phyloP scores from a whole-genome alignment of 30 jellyfish, hydroid and myxozoan genomes.

The Chrysaora quinquecirrha region DNA sequence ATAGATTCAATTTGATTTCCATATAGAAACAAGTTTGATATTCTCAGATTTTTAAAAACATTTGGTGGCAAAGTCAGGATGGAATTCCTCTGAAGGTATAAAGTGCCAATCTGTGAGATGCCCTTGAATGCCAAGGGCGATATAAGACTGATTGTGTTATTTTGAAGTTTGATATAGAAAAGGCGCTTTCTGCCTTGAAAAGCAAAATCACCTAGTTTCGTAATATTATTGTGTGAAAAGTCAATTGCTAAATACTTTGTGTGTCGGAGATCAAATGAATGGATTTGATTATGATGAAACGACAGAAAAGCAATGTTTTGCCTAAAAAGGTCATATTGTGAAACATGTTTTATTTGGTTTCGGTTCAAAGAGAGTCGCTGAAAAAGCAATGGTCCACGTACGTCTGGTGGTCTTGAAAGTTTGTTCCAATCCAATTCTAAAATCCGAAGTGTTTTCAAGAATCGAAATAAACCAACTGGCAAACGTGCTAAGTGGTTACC shows the following conservation, averaged over 20 bases:
- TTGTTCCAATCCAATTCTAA: background rate
- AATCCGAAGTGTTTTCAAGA: background rate
- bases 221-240: constrained; percentile 8
- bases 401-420: background rate
- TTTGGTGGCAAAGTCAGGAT: constrained; percentile 2
- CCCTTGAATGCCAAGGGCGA: constrained; percentile 34
- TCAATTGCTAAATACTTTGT: background rate
- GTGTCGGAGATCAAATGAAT: background rate
- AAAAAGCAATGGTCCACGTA: background rate
- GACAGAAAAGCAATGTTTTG: background rate
- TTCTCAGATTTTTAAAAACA: constrained; percentile 7
- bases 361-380: background rate
- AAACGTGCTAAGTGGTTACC: background rate
- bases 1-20: constrained; percentile 16
- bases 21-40: constrained; percentile 15
- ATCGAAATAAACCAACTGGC: background rate
- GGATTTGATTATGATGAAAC: background rate
- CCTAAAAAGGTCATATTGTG: background rate
- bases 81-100: constrained; percentile 28
- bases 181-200: background rate
- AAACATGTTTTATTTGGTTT: background rate
- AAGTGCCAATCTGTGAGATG: background rate
- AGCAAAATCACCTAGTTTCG: background rate
- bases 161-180: background rate
- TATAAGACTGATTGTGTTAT: background rate